Conservation (phyloP, 2,888 invertebrate genomes). For the Cataglyphis albicans region DNA sequence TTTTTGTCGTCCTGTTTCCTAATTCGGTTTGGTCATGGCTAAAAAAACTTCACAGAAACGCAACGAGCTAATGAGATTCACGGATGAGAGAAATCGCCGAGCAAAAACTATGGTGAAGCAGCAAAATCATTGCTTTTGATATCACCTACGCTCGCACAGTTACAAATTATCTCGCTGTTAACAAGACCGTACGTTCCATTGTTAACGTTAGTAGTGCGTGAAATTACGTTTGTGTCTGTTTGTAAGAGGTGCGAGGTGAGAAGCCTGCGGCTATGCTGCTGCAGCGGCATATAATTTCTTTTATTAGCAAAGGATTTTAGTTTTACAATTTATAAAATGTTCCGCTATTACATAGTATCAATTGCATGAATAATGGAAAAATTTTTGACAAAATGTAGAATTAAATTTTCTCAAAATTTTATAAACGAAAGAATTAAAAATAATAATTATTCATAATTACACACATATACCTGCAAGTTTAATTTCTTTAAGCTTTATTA, state of each 20-base stretch:
- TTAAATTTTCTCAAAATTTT: background rate
- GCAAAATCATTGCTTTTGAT: slow-evolving; percentile 48
- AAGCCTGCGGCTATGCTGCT: background rate
- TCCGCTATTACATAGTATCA: no score
- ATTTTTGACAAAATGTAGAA: background rate
- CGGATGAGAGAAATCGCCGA: slow-evolving; percentile 33
- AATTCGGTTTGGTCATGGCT: background rate
- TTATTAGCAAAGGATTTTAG: background rate
- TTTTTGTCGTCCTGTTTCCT: background rate
- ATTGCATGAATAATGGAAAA: background rate
- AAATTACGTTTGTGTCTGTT: slow-evolving; percentile 46
- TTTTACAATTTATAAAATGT: background rate
- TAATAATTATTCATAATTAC: background rate
- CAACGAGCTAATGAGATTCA: slow-evolving; percentile 37
- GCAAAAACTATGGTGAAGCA: background rate
- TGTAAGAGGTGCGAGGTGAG: slow-evolving; percentile 12
- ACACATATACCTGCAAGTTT: background rate
- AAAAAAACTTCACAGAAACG: slow-evolving; percentile 31
- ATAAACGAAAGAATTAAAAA: background rate
- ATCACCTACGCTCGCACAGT: slow-evolving; percentile 27
- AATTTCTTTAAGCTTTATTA: background rate
- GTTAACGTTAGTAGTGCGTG: slow-evolving; percentile 46
- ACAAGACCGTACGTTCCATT: slow-evolving; percentile 34
- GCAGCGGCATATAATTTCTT: background rate
- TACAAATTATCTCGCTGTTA: slow-evolving; percentile 38